phyloP scores from a whole-genome alignment of 2,888 invertebrate species.

The Acrobeloides nanus region DNA sequence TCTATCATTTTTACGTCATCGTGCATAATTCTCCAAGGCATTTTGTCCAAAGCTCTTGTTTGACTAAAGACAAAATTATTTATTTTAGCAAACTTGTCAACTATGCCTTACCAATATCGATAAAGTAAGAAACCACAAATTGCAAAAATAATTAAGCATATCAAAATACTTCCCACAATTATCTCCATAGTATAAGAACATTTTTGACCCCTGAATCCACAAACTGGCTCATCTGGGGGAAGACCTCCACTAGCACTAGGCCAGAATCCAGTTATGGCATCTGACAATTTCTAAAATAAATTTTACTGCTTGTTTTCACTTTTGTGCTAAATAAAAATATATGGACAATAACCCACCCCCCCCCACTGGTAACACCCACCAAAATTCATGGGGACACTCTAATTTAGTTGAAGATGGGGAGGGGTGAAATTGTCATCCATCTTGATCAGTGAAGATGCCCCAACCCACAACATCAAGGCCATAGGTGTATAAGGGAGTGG shows the following conservation, averaged over 20 bases:
- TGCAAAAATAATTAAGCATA: conserved; percentile 30
- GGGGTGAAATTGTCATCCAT: too few relatives aligned
- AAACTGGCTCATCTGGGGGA: conserved; percentile 42
- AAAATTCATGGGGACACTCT: too few relatives aligned
- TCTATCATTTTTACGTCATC: conserved; percentile 30
- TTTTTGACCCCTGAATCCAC: conserved; percentile 36
- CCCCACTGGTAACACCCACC: too few relatives aligned
- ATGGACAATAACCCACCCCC: too few relatives aligned
- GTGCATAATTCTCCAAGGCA: conserved; percentile 29
- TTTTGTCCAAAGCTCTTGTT: conserved; percentile 26
- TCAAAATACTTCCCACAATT: conserved; percentile 22
- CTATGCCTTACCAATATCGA: conserved; percentile 22
- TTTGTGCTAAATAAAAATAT: too few relatives aligned
- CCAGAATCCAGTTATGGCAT: conserved; percentile 37
- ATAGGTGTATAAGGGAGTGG: too few relatives aligned
- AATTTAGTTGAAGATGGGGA: too few relatives aligned
- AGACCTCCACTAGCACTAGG: conserved; percentile 24
- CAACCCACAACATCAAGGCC: too few relatives aligned
- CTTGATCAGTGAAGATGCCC: too few relatives aligned
- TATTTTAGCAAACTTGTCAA: background rate
- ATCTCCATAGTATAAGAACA: conserved; percentile 40
- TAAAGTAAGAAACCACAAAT: conserved; percentile 28
- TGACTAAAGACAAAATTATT: conserved; percentile 27
- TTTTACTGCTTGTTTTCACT: too few relatives aligned
- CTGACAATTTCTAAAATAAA: conserved; percentile 29